Evolutionary conservation across 1,140 invertebrate species (phyloP).

Genomic region (Bombus sibiricus): DNA sequence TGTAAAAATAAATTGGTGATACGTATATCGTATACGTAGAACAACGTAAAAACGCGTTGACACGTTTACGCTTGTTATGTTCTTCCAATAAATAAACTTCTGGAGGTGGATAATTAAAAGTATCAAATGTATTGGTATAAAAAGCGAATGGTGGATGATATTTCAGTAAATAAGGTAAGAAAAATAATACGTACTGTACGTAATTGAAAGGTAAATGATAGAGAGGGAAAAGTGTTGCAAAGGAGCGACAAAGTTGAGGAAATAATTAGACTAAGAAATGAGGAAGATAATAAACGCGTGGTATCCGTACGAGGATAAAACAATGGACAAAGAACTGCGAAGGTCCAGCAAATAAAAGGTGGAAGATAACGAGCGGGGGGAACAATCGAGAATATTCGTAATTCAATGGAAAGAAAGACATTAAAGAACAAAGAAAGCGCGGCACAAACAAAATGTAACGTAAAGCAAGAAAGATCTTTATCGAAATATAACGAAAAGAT

Average conservation of each 20-base stretch:
- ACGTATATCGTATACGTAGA: too few relatives aligned
- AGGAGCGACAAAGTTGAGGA: not conserved
- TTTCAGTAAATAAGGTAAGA: not conserved
- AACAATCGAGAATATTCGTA: not conserved
- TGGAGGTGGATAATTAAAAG: too few relatives aligned
- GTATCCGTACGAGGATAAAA: not conserved
- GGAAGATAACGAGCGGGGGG: not conserved
- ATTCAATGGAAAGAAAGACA: not conserved
- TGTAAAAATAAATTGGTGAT: too few relatives aligned
- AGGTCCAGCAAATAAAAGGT: not conserved
- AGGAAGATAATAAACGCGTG: slow-evolving; percentile 26
- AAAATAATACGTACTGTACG: not conserved
- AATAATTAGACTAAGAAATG: not conserved
- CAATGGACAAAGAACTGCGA: not conserved
- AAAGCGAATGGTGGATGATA: not conserved
- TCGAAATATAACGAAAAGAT: not conserved
- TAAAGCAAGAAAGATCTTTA: not conserved
- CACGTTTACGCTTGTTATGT: too few relatives aligned
- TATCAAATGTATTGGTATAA: too few relatives aligned
- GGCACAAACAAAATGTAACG: not conserved
- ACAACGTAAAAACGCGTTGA: too few relatives aligned
- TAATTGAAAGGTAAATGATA: not conserved
- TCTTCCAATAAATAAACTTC: too few relatives aligned
- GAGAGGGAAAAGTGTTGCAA: not conserved
- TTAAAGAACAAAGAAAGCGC: not conserved